Evolutionary conservation across 1,140 invertebrate genomes (phyloP).

Genomic region (Holcopasites calliopsidis): DNA sequence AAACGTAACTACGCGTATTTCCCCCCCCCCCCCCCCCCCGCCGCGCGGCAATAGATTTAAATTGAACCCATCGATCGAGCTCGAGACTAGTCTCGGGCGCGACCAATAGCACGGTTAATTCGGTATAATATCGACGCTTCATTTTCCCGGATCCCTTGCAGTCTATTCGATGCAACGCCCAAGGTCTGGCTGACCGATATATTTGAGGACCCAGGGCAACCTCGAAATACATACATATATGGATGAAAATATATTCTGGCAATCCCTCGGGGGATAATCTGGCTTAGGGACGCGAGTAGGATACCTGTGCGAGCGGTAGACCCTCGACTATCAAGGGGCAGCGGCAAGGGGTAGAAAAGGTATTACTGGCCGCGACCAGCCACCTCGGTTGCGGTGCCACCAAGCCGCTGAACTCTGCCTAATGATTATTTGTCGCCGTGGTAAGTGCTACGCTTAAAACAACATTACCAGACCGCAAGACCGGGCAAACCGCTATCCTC

Average conservation of each 20-base stretch:
- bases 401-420: slow-evolving; percentile 66
- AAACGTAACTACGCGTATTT: not conserved
- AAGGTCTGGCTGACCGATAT: slow-evolving; percentile 56
- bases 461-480: slow-evolving; percentile 67
- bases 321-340: slow-evolving; percentile 2
- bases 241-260: slow-evolving; percentile 68
- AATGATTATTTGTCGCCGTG: slow-evolving; percentile 70
- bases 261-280: slow-evolving; percentile 69
- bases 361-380: slow-evolving; percentile 55
- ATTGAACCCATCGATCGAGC: not conserved
- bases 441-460: slow-evolving; percentile 69
- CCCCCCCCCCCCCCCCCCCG: no score
- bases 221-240: slow-evolving; percentile 56
- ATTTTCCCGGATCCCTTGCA: slow-evolving; percentile 3
- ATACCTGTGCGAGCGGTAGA: slow-evolving; percentile 44
- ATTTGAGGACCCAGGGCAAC: slow-evolving; percentile 35
- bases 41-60: not conserved
- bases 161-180: slow-evolving; percentile 31
- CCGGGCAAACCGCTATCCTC: slow-evolving; percentile 43
- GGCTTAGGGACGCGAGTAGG: slow-evolving; percentile 62
- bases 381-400: slow-evolving; percentile 42
- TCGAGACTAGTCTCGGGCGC: not conserved
- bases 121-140: slow-evolving; percentile 8
- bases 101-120: slow-evolving; percentile 15
- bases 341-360: slow-evolving; percentile 55